A percentile compares a stretch with the other conserved stretches of the same genome.
phyloP scores from a whole-genome alignment of 2,113 vertebrate genomes.

The Oryzias celebensis region DNA sequence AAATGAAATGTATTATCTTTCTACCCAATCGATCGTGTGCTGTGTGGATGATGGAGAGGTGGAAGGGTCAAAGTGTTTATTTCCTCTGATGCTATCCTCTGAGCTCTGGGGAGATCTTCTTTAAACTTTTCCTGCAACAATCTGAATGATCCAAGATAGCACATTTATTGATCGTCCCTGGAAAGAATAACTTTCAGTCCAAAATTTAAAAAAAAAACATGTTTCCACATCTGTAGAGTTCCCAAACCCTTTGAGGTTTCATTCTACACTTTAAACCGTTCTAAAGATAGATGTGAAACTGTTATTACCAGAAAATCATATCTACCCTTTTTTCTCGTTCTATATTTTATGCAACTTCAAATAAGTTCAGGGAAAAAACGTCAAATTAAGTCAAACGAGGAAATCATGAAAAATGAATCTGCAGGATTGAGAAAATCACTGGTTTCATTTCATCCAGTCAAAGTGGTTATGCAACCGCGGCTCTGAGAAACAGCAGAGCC shows the following conservation, averaged over 20 bases:
- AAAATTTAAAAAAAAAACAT: conserved; percentile 1
- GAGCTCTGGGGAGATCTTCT: conserved; percentile 27
- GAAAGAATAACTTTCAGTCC: conserved; percentile 17
- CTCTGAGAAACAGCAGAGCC: conserved; percentile 25
- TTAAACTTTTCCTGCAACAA: conserved; percentile 13
- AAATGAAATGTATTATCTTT: conserved; percentile 64
- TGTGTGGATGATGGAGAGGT: conserved; percentile 48
- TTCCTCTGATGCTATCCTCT: conserved; percentile 45
- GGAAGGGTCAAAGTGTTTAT: conserved; percentile 49
- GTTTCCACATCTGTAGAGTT: not conserved
- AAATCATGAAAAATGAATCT: not conserved
- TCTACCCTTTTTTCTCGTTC: not conserved
- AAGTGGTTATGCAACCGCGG: conserved; percentile 16
- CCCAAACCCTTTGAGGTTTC: not conserved
- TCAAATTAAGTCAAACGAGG: not conserved
- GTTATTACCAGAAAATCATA: not conserved
- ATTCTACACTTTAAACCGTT: conserved; percentile 3
- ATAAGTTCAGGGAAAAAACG: not conserved
- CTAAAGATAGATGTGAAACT: not conserved
- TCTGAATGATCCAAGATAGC: conserved; percentile 17
- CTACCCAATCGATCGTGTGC: conserved; percentile 51
- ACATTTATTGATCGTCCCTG: conserved; percentile 2
- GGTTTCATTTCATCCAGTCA: conserved; percentile 1
- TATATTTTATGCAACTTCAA: not conserved
- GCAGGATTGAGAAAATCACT: not conserved